Conservation (phyloP, 1,140 invertebrate species). For the Eumeta japonica region DNA sequence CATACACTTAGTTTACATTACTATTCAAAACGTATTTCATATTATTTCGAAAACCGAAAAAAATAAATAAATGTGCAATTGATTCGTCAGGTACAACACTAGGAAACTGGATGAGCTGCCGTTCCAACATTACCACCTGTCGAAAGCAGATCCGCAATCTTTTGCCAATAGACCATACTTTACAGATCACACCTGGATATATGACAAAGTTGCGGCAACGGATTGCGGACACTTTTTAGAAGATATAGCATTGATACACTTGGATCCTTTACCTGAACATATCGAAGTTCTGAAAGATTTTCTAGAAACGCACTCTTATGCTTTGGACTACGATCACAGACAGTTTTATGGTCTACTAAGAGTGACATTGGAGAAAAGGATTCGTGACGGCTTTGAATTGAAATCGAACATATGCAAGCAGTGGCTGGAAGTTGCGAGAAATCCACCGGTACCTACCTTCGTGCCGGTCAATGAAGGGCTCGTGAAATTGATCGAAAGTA, state of each 20-base stretch:
- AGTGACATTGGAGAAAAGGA: conserved; percentile 55
- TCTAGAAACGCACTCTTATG: conserved; percentile 64
- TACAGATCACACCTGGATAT: conserved; percentile 70
- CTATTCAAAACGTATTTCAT: too few relatives aligned
- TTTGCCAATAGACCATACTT: conserved; percentile 53
- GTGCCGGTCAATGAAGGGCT: conserved; percentile 49
- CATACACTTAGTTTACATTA: too few relatives aligned
- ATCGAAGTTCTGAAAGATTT: conserved; percentile 64
- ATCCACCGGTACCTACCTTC: conserved; percentile 58
- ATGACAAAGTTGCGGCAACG: conserved; percentile 71
- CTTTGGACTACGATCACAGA: conserved; percentile 71
- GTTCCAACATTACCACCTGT: conserved; percentile 62
- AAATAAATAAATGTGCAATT: conserved; percentile 2
- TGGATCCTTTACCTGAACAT: conserved; percentile 57
- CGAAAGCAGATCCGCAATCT: conserved; percentile 36
- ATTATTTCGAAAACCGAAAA: background rate
- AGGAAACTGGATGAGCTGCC: conserved; percentile 81
- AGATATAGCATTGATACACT: conserved; percentile 61
- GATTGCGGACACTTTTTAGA: conserved; percentile 66
- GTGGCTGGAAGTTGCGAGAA: conserved; percentile 43
- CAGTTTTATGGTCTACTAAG: conserved; percentile 73
- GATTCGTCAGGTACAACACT: conserved; percentile 67
- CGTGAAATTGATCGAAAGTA: conserved; percentile 33
- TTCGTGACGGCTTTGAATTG: conserved; percentile 30
- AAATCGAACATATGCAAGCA: conserved; percentile 37